Evolutionary conservation across 2,888 invertebrate genomes (phyloP), one percentile per base, ranked within the genome.

Genomic region (Syrista parreyssii): DNA sequence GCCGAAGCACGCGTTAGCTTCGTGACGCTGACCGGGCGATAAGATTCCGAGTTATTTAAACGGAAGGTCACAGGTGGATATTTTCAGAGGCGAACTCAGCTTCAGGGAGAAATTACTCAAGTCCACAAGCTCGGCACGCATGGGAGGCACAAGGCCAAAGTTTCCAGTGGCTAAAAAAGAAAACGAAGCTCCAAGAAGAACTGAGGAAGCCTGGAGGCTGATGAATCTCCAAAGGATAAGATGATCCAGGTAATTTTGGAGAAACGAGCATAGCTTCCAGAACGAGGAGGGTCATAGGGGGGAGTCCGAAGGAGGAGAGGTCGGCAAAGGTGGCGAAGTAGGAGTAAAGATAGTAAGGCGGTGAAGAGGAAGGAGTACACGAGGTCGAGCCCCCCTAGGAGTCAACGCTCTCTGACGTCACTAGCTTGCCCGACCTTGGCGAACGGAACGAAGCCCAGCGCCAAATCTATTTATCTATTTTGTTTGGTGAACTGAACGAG

Each of bases 351-450:
- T 32, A 34, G 68, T 74, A 80, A 33, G 71, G 15, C 9, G 71
- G 71, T 30, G 79, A 79, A 74, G 83, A 76, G 79, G 81, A 81
- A 75, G 81, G 83, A 79, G 82, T 82, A 82, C 83, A 83, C 86
- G 88, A 89, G 89, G 88, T 88, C 88, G 87, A 89, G 87, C 86
- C 86, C 78, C 84, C 86, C 84, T 81, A 84, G 83, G 82, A 89
- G 91, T 90, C 91, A 90, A 90, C 82, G 90, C 87, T 89, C 90
- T 74, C 76, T 88, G 88, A 86, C 87, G 88, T 90, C 89, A 88
- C 82, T 75, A 80, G 81, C 72, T 71, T 83, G 79, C 80, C 78
- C 86, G 89, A 88, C 89, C 89, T 89, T 89, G 89, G 84, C 79
- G 84, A 87, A 85, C 82, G 82, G 83, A 83, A 78, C 81, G 75